Evolutionary conservation across 2,888 invertebrate genomes (phyloP), one percentile per base, ranked within the genome.

Genomic region (Stenoptilia bipunctidactyla): DNA sequence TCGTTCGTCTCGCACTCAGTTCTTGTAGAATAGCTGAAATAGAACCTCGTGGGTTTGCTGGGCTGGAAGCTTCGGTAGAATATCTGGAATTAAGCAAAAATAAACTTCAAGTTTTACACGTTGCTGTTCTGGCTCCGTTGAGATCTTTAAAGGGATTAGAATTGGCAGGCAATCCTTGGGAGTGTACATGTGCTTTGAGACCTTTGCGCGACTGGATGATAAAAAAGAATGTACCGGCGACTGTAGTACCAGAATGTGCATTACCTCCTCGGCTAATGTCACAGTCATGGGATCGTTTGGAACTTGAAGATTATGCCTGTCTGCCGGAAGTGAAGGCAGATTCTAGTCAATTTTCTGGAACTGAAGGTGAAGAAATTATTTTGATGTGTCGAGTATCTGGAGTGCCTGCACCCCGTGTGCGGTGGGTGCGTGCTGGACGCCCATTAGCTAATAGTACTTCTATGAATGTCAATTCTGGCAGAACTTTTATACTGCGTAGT

Each of bases 171-270:
- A 94, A 94, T 68, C 91, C 90, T 0, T 93, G 93, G 92, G 91
- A 92, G 64, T 94, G 93, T 65, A 90, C 92, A 34, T 94, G 94
- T 62, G 85, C 86, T 15, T 64, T 94, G 44, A 82, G 92, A 40
- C 91, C 92, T 0, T 66, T 93, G 45, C 79, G 92, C 14, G 89
- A 90, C 53, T 94, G 93, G 93, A 91, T 94, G 91, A 69, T 90
- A 45, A 84, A 85, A 42, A 88, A 88, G 58, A 93, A 93, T 60
- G 89, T 94, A 27, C 93, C 93, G 4, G 89, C 89, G 41, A 90
- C 83, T 2, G 75, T 82, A 8, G 76, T 77, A 6, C 92, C 93
- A 0, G 84, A 88, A 1, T 94, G 94, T 55, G 85, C 87, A 35
- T 66, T 82, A 20, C 94, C 93, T 0, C 69, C 84, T 1, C 73